Evolutionary conservation across 2,888 invertebrate species (phyloP), one percentile per base, ranked within the genome.

Genomic region (Reticulitermes lucifugus): DNA sequence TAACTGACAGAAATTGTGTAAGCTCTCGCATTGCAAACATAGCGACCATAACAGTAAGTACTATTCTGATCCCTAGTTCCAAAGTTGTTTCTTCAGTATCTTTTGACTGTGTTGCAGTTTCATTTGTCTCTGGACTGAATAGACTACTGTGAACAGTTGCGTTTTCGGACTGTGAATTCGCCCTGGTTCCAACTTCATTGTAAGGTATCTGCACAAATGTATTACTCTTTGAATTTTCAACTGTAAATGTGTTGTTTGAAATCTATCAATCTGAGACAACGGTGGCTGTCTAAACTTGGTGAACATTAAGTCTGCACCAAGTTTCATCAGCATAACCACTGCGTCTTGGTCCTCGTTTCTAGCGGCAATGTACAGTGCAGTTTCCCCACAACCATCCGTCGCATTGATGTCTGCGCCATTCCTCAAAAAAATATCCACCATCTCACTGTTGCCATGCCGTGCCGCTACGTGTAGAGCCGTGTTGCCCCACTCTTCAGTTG

Each of bases 311-410:
- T 95, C 96, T 21, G 96, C 95, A 29, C 96, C 96, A 84, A 93
- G 92, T 83, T 93, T 91, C 21, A 97, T 90, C 73, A 97, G 91
- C 83, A 93, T 91, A 83, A 93, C 90, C 7, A 95, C 93, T 1
- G 94, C 94, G 84, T 93, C 92, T 35, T 92, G 91, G 88, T 95
- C 94, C 29, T 95, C 94, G 87, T 95, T 94, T 88, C 95, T 93
- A 0, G 95, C 94, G 0, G 96, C 96, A 89, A 95, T 96, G 77
- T 88, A 88, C 35, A 88, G 77, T 9, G 86, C 85, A 21, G 87
- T 88, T 73, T 88, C 87, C 25, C 86, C 86, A 51, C 71, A 83
- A n/a, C 65, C 81, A 46, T 87, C 95, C 22, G 14, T 79, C 12
- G 35, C 55, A 71, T 84, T 80, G 6, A 84, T 71, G 29, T 84